Evolutionary conservation across 2,113 vertebrate species (phyloP).

Genomic region (Passer domesticus): DNA sequence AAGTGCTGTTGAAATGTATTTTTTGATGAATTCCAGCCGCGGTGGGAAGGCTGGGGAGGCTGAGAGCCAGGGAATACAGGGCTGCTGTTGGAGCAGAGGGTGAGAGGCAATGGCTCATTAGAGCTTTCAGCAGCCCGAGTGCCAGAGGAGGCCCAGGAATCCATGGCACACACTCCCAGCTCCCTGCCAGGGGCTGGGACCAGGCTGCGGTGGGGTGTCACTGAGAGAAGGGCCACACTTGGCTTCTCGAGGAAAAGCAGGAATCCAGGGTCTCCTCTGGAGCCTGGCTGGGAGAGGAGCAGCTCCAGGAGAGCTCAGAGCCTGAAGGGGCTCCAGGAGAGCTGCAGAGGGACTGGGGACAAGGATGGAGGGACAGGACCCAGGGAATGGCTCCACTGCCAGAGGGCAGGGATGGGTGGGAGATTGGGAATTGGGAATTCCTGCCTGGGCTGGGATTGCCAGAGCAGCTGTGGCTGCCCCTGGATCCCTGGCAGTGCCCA

Average conservation of each 20-base stretch:
- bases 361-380: not conserved
- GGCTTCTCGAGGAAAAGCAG: not conserved
- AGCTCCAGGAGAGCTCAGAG: not conserved
- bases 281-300: not conserved
- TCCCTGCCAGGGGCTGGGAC: not conserved
- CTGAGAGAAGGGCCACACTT: not conserved
- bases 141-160: not conserved
- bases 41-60: not conserved
- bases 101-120: not conserved
- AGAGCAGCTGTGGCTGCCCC: not conserved
- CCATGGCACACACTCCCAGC: not conserved
- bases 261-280: fast-evolving
- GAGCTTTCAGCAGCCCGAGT: not conserved
- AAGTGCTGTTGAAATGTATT: not conserved
- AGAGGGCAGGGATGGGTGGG: not conserved
- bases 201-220: not conserved
- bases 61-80: not conserved
- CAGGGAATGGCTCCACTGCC: not conserved
- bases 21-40: not conserved
- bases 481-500: not conserved
- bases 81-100: not conserved
- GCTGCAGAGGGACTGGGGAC: not conserved
- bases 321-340: not conserved
- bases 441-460: not conserved
- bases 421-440: not conserved